These are phyloP conservation scores for Montipora efflorescens DNA, from an alignment of 64 coral and sea anemone genomes.

Conservation along the genomic window DNA sequence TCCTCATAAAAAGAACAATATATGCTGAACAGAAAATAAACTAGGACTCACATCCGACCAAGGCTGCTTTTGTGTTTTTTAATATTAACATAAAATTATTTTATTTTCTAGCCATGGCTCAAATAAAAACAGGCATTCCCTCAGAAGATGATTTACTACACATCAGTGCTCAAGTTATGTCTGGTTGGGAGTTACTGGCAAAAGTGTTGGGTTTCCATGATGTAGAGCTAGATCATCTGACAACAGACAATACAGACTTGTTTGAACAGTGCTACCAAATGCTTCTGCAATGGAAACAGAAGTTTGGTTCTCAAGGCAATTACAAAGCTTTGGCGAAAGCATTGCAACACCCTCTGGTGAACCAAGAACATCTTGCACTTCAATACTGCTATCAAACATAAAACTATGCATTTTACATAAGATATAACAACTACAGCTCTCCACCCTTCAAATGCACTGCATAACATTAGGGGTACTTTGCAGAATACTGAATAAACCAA, in stretches of 20 bases:
- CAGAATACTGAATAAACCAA: too few species aligned
- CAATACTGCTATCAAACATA: slow-evolving; percentile 17
- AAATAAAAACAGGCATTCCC: slow-evolving; percentile 4
- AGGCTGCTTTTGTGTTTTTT: too few species aligned
- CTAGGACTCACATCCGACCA: too few species aligned
- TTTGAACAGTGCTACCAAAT: slow-evolving; percentile 41
- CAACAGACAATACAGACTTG: neutral
- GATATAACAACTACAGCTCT: too few species aligned
- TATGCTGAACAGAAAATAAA: too few species aligned
- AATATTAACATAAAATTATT: neutral
- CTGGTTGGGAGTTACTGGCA: neutral
- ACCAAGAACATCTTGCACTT: neutral
- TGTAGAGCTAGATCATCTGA: neutral
- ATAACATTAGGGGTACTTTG: too few species aligned
- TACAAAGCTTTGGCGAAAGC: neutral
- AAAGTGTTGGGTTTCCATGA: slow-evolving; percentile 31
- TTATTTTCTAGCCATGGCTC: neutral
- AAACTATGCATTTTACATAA: neutral
- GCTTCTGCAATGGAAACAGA: slow-evolving; percentile 12
- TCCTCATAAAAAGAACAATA: too few species aligned
- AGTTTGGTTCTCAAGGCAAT: neutral
- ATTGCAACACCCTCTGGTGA: neutral
- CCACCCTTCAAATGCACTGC: too few species aligned
- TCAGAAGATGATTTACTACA: slow-evolving; percentile 1
- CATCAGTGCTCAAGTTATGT: neutral